Conservation (phyloP, 2,888 invertebrate species). For the Lepidocyrtoides sp. region DNA sequence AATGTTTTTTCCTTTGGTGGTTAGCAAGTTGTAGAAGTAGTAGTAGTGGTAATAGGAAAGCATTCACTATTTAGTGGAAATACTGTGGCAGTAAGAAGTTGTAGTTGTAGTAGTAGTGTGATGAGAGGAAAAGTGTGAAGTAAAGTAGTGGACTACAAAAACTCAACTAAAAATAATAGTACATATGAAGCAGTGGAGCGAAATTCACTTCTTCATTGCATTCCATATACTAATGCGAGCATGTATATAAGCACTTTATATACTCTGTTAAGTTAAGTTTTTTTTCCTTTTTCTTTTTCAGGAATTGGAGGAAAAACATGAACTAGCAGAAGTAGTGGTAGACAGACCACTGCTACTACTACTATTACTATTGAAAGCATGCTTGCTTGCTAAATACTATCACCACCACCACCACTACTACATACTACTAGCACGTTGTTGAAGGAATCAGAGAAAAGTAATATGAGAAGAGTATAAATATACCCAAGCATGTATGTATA, state of each 20-base stretch:
- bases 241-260: too few relatives aligned
- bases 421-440: background rate
- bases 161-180: background rate
- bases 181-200: background rate
- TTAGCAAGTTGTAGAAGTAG: too few relatives aligned
- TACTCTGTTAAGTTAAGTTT: too few relatives aligned
- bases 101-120: background rate
- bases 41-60: background rate
- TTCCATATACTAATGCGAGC: background rate
- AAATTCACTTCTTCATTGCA: background rate
- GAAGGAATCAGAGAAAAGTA: background rate
- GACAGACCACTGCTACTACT: background rate
- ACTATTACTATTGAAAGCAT: background rate
- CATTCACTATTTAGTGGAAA: too few relatives aligned
- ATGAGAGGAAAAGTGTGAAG: background rate
- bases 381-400: background rate
- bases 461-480: background rate
- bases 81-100: too few relatives aligned
- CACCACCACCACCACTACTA: background rate
- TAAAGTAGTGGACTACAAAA: background rate
- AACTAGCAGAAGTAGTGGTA: too few relatives aligned
- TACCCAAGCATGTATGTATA: slow-evolving; percentile 10
- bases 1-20: background rate
- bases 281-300: background rate
- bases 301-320: background rate